phyloP scores from a whole-genome alignment of 2,888 invertebrate genomes.

The Plagodis dolabraria region DNA sequence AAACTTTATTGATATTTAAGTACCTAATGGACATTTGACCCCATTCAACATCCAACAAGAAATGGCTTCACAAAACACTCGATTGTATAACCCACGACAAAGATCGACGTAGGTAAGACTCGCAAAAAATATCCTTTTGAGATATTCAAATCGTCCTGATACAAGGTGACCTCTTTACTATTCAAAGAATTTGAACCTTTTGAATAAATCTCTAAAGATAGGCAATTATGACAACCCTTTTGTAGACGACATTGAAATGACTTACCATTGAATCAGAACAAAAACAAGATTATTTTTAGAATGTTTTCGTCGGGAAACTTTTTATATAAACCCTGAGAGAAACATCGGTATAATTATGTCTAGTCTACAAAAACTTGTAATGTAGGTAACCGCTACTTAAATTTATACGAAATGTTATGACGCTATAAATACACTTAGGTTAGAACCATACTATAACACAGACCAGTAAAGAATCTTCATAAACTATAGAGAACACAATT shows the following conservation, averaged over 20 bases:
- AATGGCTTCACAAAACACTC: conserved; percentile 6
- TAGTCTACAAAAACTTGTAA: conserved; percentile 24
- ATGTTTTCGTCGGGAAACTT: conserved; percentile 28
- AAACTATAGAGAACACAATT: too few species aligned
- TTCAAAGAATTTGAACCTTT: conserved; percentile 13
- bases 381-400: conserved; percentile 16
- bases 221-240: conserved; percentile 19
- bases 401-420: conserved; percentile 15
- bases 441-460: not conserved
- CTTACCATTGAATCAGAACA: conserved; percentile 24
- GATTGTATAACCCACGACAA: conserved; percentile 15
- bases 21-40: too few species aligned
- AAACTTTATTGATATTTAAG: too few species aligned
- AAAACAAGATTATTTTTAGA: conserved; percentile 24
- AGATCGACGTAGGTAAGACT: conserved; percentile 4
- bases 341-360: conserved; percentile 23
- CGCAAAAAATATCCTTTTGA: conserved; percentile 31
- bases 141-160: conserved; percentile 13
- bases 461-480: conserved; percentile 9
- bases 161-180: conserved; percentile 30
- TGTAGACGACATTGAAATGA: conserved; percentile 15
- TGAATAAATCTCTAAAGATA: conserved; percentile 9
- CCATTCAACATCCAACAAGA: too few species aligned
- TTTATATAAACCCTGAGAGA: conserved; percentile 17
- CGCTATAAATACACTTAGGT: conserved; percentile 6